A percentile compares a stretch with the other conserved stretches of the same genome.
Conservation (phyloP, 2,113 vertebrate species). For the Cranoglanis bouderius region DNA sequence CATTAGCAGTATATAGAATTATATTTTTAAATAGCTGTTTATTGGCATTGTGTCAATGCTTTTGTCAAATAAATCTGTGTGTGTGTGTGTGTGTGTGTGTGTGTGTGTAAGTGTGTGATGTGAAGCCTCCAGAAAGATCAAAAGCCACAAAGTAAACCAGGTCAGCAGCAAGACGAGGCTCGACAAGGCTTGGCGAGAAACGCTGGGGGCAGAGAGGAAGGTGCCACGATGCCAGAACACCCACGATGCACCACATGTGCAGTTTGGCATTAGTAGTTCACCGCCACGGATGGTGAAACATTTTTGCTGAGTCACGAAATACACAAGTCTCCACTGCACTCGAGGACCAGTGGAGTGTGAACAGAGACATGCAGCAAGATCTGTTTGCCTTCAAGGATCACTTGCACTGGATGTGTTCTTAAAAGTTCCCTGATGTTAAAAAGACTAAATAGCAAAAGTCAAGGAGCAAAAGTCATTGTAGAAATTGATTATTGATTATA, state of each 20-base stretch:
- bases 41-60: background rate
- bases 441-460: background rate
- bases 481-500: background rate
- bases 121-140: background rate
- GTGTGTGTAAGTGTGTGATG: background rate
- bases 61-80: background rate
- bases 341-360: background rate
- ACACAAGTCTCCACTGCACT: background rate
- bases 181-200: slow-evolving; percentile 3
- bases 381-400: background rate
- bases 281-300: background rate
- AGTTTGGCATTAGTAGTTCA: background rate
- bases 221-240: slow-evolving; percentile 15
- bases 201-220: background rate
- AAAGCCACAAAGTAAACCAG: slow-evolving; percentile 26
- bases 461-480: too few species aligned
- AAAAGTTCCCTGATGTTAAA: background rate
- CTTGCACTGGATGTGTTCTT: background rate
- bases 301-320: slow-evolving; percentile 37
- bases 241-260: slow-evolving; percentile 18
- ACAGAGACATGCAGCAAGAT: background rate
- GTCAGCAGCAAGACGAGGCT: background rate
- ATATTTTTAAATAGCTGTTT: background rate
- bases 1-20: background rate
- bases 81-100: background rate